Percentiles rank a stretch among this genome's conserved stretches.
Evolutionary conservation across 2,113 vertebrate genomes (phyloP).

Genomic region (Corvus moneduloides): DNA sequence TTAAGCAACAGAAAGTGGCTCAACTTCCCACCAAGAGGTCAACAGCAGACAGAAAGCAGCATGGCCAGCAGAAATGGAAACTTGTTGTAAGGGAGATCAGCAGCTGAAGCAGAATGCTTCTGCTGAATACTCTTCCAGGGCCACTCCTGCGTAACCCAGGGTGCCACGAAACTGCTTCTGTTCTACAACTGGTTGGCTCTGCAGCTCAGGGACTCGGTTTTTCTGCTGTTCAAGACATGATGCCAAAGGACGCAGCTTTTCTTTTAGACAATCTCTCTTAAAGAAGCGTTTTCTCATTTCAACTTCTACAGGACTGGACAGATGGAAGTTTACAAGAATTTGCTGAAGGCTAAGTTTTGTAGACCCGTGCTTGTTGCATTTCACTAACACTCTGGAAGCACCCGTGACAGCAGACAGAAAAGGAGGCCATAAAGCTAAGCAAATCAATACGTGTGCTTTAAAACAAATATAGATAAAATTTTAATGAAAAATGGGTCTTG

Average conservation of each 20-base stretch:
- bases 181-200: not conserved
- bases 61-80: not conserved
- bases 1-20: not conserved
- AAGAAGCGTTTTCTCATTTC: not conserved
- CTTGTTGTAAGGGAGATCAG: not conserved
- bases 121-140: not conserved
- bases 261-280: not conserved
- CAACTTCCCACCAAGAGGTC: not conserved
- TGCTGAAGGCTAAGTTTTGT: not conserved
- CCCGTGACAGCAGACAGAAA: not conserved
- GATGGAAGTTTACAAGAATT: not conserved
- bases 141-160: accelerated
- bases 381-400: not conserved
- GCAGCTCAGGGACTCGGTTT: not conserved
- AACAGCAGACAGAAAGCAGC: not conserved
- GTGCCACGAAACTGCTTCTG: not conserved
- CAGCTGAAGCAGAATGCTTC: not conserved
- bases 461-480: not conserved
- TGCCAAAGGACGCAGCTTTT: not conserved
- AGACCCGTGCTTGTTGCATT: not conserved
- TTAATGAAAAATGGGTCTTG: not conserved
- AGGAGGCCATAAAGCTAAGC: not conserved
- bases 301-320: not conserved
- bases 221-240: not conserved
- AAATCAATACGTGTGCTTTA: not conserved